Base-by-base conservation (phyloP, 2,888 invertebrate species). In the Alloplasta piceator region DNA sequence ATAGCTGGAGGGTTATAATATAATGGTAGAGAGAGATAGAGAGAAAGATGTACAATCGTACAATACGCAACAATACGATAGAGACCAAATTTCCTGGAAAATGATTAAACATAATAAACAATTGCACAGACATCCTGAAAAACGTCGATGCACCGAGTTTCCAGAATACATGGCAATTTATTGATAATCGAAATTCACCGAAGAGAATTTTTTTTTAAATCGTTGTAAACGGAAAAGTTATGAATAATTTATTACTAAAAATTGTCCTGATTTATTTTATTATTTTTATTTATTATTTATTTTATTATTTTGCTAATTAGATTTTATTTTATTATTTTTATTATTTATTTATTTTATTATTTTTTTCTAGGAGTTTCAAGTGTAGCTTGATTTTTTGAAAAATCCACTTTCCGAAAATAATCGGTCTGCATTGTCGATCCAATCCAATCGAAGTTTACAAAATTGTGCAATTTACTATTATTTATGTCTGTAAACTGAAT, bases 71-170 rank as follows among this genome's bases (percentile, higher is more conserved):
- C 9, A 26, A 67, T 78, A 73, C 55, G 56, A 26, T 26, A 26
- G 26, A 26, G 26, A 56, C 52, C 12, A 12, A 56, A 36, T n/a
- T 78, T 78, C 67, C 52, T 5, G 26, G 67, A 68, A 78, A 55
- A 63, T 73, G 38, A 56, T 73, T 63, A 58, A 66, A 50, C 26
- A 7, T 26, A 26, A 26, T 26, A 26, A 26, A 26, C 26, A 26
- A 26, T 26, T n/a, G 48, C 5, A n/a, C 48, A 9, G 48, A 48
- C 5, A 4, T n/a, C n/a, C 48, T 48, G 48, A 10, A 48, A 48
- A 48, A 48, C 12, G 7, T 10, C 9, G 48, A n/a, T 6, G 7
- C 10, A 43, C 10, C 7, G 43, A 43, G 43, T 43, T 43, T 43
- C 43, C 43, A 43, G 43, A 43, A 43, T 9, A 43, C 7, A 1